Evolutionary conservation across 2,888 invertebrate genomes (phyloP), one percentile per base, ranked within the genome.

Genomic region (Odontothrips loti): DNA sequence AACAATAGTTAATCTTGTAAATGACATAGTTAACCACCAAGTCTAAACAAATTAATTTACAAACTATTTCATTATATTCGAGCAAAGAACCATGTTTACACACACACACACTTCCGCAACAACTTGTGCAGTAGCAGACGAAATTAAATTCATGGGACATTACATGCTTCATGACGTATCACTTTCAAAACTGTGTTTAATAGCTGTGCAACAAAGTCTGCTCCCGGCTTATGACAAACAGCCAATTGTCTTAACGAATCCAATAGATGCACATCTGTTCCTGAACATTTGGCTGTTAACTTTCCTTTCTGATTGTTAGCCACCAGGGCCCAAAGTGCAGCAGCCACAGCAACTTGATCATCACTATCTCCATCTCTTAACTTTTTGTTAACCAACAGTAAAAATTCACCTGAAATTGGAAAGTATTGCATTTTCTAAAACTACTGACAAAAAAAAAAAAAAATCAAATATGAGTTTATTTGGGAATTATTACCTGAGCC

Each of bases 301-400:
- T 91, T 91, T 83, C 91, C 92, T 87, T 91, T 91, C 84, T 93
- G 93, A 85, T 91, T 92, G 85, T 93, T 93, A 11, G 92, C 91
- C 10, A 91, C 90, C 79, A 93, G 85, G 0, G 92, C 90, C 93
- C 93, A 93, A 0, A 92, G 88, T 4, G 92, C 91, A 23, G 91
- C 85, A 85, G 90, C 85, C 1, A 88, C 87, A 27, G 87, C 86
- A 82, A 87, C 87, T 82, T 89, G 89, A 84, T 90, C 90, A 51
- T 87, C 86, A 1, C 86, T 82, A 9, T 86, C 86, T 43, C 89
- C 89, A 80, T 85, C 86, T 80, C 87, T 86, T 58, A 91, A 85
- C 84, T 89, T 88, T 4, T 85, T 86, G 80, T 87, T 86, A 0
- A 91, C 83, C 29, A 90, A 84, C 83, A 88, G 88, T 75, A 91